Evolutionary conservation across 2,113 vertebrate species (phyloP), one percentile per base, ranked within the genome.

Genomic region (Caranx ignobilis): DNA sequence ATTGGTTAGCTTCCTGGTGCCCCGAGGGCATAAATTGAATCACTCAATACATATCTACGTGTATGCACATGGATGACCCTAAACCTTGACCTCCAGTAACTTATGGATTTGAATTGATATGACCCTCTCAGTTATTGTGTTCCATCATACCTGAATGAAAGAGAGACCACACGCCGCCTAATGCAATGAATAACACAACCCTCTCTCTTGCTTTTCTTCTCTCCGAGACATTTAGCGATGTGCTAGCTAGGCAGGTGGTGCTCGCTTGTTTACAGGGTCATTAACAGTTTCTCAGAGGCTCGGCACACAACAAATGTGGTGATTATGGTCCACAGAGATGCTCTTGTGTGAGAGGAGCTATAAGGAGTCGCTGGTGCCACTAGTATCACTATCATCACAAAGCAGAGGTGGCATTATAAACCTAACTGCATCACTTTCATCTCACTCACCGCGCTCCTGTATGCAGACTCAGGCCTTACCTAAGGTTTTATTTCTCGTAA

Each of bases 181-280:
- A 12, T 9, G 13, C 48, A 26, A 2, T 3, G 34, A 48, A 60
- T 48, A 60, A 3, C 31, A 67, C 10, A 71, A 35, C 43, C 34
- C 71, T 41, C 54, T 62, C 73, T 47, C 45, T 60, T 32, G 43
- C 13, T 77, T 72, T 45, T 45, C 35, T 34, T 12, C 68, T 63
- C 67, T 61, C 35, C 74, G 59, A 77, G 88, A 90, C 81, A 91
- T 92, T 91, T 86, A 82, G 77, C 68, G 50, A 74, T 34, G 77
- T 85, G 83, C 84, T 56, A 77, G 81, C 84, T 56, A 56, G 19
- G 82, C 87, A 80, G 47, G 1, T 65, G 18, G 41, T 0, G 31
- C 66, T 62, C 0, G 48, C 82, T 84, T 90, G 88, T 93, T 91
- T 92, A 91, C 84, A 84, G 88, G 81, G 54, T 88, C 65, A 66